Conservation (phyloP, 2,113 vertebrate species). For the Numenius arquata region DNA sequence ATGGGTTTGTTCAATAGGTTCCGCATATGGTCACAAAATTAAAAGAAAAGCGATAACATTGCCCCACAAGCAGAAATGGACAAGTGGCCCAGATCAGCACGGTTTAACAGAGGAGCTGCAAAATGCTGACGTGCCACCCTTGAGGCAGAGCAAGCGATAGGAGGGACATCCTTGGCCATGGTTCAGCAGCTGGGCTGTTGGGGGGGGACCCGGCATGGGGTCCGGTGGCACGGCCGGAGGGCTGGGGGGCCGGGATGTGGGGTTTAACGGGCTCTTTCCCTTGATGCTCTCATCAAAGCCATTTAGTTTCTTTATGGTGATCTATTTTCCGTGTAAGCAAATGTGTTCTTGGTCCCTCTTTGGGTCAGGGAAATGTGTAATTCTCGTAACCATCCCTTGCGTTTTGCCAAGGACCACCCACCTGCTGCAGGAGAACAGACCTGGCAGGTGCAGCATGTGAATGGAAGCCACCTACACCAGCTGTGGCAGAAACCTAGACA, state of each 20-base stretch:
- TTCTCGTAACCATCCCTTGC: not conserved
- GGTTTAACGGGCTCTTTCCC: not conserved
- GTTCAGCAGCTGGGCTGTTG: not conserved
- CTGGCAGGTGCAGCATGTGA: not conserved
- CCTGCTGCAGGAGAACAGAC: not conserved
- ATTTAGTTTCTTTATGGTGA: not conserved
- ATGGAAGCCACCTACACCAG: not conserved
- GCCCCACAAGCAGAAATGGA: not conserved
- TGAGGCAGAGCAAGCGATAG: accelerated
- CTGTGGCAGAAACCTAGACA: not conserved
- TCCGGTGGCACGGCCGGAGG: not conserved
- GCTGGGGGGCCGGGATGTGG: not conserved
- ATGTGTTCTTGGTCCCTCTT: not conserved
- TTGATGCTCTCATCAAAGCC: not conserved
- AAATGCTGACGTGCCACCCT: accelerated
- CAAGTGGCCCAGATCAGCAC: not conserved
- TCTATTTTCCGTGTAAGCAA: not conserved
- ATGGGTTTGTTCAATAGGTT: not conserved
- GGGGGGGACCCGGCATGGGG: too few relatives aligned
- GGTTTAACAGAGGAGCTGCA: not conserved
- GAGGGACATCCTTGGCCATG: accelerated
- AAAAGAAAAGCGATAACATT: not conserved
- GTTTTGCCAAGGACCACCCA: not conserved
- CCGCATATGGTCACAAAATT: not conserved
- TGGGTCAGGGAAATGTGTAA: not conserved